Evolutionary conservation across 1,140 invertebrate species (phyloP), one percentile per base, ranked within the genome.

Genomic region (Cotesia typhae): DNA sequence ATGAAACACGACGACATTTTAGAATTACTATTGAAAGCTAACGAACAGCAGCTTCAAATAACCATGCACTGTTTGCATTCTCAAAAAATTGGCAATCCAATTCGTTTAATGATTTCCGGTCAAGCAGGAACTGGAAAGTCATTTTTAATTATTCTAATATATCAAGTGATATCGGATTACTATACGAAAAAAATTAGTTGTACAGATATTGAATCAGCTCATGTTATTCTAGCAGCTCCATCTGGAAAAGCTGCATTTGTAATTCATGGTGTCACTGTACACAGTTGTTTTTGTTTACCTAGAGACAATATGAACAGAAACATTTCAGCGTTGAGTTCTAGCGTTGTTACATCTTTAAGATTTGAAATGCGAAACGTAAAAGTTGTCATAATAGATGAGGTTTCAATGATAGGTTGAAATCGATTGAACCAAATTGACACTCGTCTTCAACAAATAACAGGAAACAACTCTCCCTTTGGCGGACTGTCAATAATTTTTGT

Each of bases 241-340:
- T 80, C 82, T 12, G 83, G 83, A 6, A 84, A 83, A 76, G 84
- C 84, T n/a, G 83, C 83, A 6, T 78, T 76, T 70, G 64, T 77
- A 35, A 80, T 85, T 28, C 70, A 61, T 59, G 84, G 83, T 10
- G 73, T 77, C 14, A 84, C 82, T 9, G 41, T 84, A 12, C 82
- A 84, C 57, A 74, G 73, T 28, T 77, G 81, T n/a, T 82, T 85
- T 72, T 67, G 67, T 53, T 73, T 85, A 14, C 82, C 82, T 9
- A 66, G 79, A 2, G 74, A 71, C 57, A 76, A 80, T 68, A 72
- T 41, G 67, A 37, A 51, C 12, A 57, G 71, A 9, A n/a, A 53
- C 52, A 60, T 76, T 17, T 36, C 53, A 53, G 17, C 57, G 7
- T 67, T 81, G 38, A 63, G 63, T 63, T 36, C 69, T 12, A 75